Evolutionary conservation across 2,888 invertebrate species (phyloP).

Genomic region (Timandra comae): DNA sequence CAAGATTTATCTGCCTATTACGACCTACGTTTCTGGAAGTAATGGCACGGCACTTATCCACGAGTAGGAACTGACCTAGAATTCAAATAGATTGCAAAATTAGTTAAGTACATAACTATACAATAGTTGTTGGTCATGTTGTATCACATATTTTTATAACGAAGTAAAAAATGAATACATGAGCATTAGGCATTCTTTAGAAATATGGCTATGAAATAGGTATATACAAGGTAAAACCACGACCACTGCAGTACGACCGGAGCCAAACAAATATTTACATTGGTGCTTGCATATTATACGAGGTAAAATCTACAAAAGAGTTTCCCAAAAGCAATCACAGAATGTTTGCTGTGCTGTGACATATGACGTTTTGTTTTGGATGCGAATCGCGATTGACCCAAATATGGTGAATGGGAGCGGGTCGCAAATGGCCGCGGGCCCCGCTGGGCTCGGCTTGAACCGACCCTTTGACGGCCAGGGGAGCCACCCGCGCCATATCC

Average conservation of each 20-base stretch:
- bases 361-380: constrained; percentile 20
- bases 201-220: too few species aligned
- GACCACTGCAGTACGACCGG: background rate
- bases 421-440: constrained; percentile 21
- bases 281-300: too few species aligned
- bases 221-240: too few species aligned
- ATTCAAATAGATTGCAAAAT: constrained; percentile 31
- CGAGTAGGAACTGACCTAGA: constrained; percentile 46
- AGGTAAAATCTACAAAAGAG: constrained; percentile 14
- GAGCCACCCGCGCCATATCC: constrained; percentile 26
- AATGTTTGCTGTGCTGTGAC: constrained; percentile 20
- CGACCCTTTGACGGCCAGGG: constrained; percentile 33
- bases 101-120: too few species aligned
- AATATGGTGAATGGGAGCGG: constrained; percentile 38
- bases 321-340: constrained; percentile 15
- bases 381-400: constrained; percentile 44
- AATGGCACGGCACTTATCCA: constrained; percentile 29
- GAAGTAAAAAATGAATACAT: too few species aligned
- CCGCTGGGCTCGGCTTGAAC: constrained; percentile 26
- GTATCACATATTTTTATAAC: too few species aligned
- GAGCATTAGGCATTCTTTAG: too few species aligned
- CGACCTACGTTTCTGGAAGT: constrained; percentile 19
- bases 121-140: too few species aligned
- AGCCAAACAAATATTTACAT: background rate
- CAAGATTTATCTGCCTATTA: constrained; percentile 21